Conservation (phyloP, 1,140 invertebrate genomes). For the Aphis craccivora region DNA sequence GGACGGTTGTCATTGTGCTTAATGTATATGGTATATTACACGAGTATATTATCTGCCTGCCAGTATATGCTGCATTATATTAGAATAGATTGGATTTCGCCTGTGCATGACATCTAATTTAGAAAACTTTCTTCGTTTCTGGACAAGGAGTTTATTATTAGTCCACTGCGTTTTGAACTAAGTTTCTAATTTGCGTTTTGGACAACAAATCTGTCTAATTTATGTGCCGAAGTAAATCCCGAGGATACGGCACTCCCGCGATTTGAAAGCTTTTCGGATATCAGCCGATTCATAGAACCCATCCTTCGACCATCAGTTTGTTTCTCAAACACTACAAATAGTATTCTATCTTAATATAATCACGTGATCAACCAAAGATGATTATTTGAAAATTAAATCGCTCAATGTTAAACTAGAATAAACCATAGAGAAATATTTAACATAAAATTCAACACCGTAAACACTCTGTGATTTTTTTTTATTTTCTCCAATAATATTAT, state of each 20-base stretch:
- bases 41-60: neutral
- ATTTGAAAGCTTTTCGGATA: neutral
- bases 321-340: slow-evolving; percentile 3
- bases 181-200: slow-evolving; percentile 50
- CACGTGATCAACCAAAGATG: neutral
- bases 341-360: neutral
- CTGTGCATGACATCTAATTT: slow-evolving; percentile 44
- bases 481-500: neutral
- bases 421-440: neutral
- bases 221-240: neutral
- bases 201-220: slow-evolving; percentile 14
- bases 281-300: neutral
- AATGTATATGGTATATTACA: neutral
- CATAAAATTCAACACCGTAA: neutral
- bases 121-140: slow-evolving; percentile 47
- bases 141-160: slow-evolving; percentile 26
- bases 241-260: neutral
- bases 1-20: neutral
- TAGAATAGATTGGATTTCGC: neutral
- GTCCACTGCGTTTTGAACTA: neutral
- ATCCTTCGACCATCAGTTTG: neutral
- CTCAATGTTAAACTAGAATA: neutral
- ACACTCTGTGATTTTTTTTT: neutral
- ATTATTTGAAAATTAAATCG: neutral
- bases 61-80: neutral